A percentile compares a stretch with the other conserved stretches of the same genome.
These are phyloP conservation scores for Fregetta grallaria DNA, from an alignment of 2,113 vertebrate species.

Conservation along the genomic window DNA sequence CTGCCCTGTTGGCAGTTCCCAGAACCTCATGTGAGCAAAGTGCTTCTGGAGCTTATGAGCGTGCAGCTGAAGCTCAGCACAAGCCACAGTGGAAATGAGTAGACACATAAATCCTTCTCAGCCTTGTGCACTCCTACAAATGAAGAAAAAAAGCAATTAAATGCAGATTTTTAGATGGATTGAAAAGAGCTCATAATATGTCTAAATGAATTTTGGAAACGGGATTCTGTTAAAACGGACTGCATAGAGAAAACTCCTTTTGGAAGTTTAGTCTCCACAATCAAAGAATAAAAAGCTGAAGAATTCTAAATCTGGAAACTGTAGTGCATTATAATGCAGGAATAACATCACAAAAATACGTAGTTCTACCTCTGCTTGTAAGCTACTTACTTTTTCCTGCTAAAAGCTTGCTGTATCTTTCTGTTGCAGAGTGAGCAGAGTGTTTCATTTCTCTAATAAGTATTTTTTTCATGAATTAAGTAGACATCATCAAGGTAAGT, in stretches of 20 bases:
- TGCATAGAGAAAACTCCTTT: background rate
- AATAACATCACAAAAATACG: background rate
- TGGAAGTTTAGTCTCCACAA: background rate
- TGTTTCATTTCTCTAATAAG: background rate
- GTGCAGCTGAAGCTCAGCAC: background rate
- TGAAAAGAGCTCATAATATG: background rate
- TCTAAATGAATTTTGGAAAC: background rate
- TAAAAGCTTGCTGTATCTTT: background rate
- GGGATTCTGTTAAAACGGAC: background rate
- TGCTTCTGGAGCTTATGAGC: background rate
- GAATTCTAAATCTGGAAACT: background rate
- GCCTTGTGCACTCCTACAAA: background rate
- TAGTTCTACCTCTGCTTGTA: background rate
- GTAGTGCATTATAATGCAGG: background rate
- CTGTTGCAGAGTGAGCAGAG: background rate
- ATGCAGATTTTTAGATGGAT: background rate
- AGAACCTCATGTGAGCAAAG: background rate
- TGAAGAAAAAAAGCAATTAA: background rate
- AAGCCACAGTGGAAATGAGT: background rate
- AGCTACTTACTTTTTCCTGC: background rate
- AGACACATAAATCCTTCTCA: background rate
- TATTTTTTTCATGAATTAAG: background rate
- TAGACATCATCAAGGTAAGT: background rate
- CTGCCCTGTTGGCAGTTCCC: rapidly evolving
- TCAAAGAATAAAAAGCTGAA: background rate